A percentile compares a stretch with the other conserved stretches of the same genome.
Conservation (phyloP, 2,888 invertebrate genomes). For the Chrysotoxum bicinctum region DNA sequence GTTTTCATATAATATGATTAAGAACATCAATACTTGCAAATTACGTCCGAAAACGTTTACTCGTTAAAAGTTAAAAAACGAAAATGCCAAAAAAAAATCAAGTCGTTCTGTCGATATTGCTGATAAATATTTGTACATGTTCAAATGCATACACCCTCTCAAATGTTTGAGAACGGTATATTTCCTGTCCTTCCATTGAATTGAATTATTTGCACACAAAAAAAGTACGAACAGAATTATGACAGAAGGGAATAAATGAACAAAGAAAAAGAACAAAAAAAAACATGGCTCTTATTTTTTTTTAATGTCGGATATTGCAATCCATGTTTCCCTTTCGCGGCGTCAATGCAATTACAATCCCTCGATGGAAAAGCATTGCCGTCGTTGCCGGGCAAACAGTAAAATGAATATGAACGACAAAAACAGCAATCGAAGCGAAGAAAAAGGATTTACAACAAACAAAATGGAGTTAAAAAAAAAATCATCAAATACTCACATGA, state of each 20-base stretch:
- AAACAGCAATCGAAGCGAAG: slow-evolving; percentile 52
- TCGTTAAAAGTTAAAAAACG: slow-evolving; percentile 14
- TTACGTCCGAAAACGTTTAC: neutral
- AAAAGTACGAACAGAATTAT: slow-evolving; percentile 13
- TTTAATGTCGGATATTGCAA: slow-evolving; percentile 65
- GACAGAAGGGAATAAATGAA: slow-evolving; percentile 25
- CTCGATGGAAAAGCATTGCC: slow-evolving; percentile 41
- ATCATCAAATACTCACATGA: slow-evolving; percentile 78
- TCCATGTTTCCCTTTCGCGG: slow-evolving; percentile 56
- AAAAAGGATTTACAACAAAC: slow-evolving; percentile 55
- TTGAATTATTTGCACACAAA: slow-evolving; percentile 50
- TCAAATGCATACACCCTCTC: neutral
- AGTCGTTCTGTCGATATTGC: slow-evolving; percentile 11
- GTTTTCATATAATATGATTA: neutral
- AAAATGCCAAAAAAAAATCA: neutral
- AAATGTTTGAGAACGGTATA: slow-evolving; percentile 44
- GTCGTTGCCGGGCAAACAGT: slow-evolving; percentile 55
- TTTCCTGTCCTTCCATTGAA: slow-evolving; percentile 43
- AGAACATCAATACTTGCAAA: slow-evolving; percentile 14
- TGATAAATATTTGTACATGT: slow-evolving; percentile 14
- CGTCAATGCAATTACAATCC: slow-evolving; percentile 69
- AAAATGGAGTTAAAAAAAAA: slow-evolving; percentile 32
- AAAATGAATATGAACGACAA: slow-evolving; percentile 49
- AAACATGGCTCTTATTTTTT: neutral
- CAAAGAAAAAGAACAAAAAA: slow-evolving; percentile 16